phyloP scores from a whole-genome alignment of 2,797 vertebrate species.

The Microctenopoma lineatum region DNA sequence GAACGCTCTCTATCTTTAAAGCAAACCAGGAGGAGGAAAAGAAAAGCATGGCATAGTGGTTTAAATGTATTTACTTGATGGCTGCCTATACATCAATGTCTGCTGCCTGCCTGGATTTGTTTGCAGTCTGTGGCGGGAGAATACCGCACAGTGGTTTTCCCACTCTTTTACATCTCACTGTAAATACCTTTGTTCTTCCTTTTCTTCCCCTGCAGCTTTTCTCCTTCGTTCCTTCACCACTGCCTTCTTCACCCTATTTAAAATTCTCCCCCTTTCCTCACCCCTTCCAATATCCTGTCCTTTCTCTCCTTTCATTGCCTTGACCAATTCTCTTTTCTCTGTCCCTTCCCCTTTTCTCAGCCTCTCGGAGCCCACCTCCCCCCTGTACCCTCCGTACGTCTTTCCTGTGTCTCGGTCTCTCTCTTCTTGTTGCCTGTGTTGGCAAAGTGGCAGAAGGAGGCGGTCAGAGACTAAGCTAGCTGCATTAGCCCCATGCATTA shows the following conservation, averaged over 20 bases:
- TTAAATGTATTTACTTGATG: conserved; percentile 35
- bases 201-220: conserved; percentile 54
- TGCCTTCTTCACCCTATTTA: conserved; percentile 70
- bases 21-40: background rate
- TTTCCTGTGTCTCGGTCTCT: conserved; percentile 49
- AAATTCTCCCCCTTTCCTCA: conserved; percentile 56
- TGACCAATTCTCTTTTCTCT: conserved; percentile 62
- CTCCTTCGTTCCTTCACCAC: conserved; percentile 39
- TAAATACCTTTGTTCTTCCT: conserved; percentile 61
- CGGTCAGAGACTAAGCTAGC: conserved; percentile 68
- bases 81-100: conserved; percentile 39
- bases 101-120: conserved; percentile 37
- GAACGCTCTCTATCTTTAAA: conserved; percentile 11
- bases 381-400: conserved; percentile 49
- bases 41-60: background rate
- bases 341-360: conserved; percentile 70
- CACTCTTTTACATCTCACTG: conserved; percentile 42
- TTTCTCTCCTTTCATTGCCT: conserved; percentile 73
- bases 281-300: conserved; percentile 76
- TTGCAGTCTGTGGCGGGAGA: conserved; percentile 28
- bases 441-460: conserved; percentile 69
- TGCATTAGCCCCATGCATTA: conserved; percentile 85
- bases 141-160: conserved; percentile 38
- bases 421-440: conserved; percentile 61
- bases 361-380: conserved; percentile 54